These are phyloP conservation scores for Apodemus sylvaticus DNA, from an alignment of 2,113 vertebrate genomes.

Conservation along the genomic window DNA sequence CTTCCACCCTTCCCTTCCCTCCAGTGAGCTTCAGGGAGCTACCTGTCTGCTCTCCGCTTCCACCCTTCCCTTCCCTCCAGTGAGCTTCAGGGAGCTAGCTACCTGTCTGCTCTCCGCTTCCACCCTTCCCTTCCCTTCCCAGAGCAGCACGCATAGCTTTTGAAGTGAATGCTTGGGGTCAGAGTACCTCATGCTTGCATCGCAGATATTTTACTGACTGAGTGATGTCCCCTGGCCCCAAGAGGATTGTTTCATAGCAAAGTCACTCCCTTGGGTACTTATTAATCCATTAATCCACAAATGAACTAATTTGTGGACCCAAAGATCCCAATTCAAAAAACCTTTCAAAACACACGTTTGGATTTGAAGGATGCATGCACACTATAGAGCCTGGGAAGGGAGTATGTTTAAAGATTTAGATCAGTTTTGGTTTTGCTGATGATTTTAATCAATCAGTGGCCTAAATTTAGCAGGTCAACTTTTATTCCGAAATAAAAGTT, in stretches of 20 bases:
- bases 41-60: no score
- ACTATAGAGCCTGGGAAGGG: not conserved
- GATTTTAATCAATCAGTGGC: not conserved
- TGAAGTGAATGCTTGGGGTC: not conserved
- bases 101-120: no score
- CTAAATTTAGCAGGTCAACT: not conserved
- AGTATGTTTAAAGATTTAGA: constrained; percentile 4
- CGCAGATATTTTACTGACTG: not conserved
- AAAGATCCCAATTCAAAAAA: not conserved
- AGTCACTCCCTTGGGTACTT: not conserved
- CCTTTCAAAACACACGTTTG: not conserved
- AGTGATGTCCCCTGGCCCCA: not conserved
- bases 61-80: no score
- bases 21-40: no score
- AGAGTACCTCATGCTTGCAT: not conserved
- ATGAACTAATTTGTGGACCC: not conserved
- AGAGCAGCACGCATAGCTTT: not conserved
- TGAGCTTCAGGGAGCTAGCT: no score
- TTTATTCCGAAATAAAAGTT: constrained; percentile 32
- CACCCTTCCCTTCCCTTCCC: no score
- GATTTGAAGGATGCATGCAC: not conserved
- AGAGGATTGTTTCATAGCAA: not conserved
- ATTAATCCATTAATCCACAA: not conserved
- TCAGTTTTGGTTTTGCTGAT: not conserved
- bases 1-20: not conserved